Evolutionary conservation across 2,888 invertebrate species (phyloP), one percentile per base, ranked within the genome.

Genomic region (Microchrysa polita): DNA sequence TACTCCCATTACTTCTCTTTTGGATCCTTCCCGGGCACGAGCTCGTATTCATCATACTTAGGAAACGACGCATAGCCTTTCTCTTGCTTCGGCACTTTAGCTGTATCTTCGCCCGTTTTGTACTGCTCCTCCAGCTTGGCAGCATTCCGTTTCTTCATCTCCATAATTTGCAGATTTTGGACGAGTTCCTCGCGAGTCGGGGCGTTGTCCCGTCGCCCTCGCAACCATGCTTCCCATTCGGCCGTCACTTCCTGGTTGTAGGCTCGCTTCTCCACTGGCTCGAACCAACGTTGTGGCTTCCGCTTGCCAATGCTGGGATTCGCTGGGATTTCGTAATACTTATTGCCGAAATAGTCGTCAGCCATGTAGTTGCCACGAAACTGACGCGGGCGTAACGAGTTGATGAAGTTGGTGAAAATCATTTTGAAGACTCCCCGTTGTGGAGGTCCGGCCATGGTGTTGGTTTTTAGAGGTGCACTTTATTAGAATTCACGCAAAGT

Each of bases 181-280:
- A 88, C 85, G 9, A 95, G 85, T 84, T 95, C 95, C 76, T 92
- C 91, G 75, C 87, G 88, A 0, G 89, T 87, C 0, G 95, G 95
- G 57, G 93, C 91, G 0, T 89, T 87, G 1, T 79, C 80, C 78
- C 90, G 87, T 78, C 91, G 85, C 77, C 88, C 88, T 77, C 95
- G 86, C 61, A 96, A 84, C 95, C 95, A 96, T 7, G 95, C 87
- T 81, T 94, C 93, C 96, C 96, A 96, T 84, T 95, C 95, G 0
- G 93, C 89, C 0, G 95, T 93, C 79, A 93, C 81, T 79, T 93
- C 92, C 80, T 91, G 90, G 77, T 91, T 88, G 79, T 92, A 92
- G 23, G 87, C 83, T 1, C 84, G 82, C 18, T 88, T 88, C 59
- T 87, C 86, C 0, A 86, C 83, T 0, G 94, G 93, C 76, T 89